These are phyloP conservation scores for Brachionus paranguensis DNA, from an alignment of 1,140 invertebrate species.

Conservation along the genomic window DNA sequence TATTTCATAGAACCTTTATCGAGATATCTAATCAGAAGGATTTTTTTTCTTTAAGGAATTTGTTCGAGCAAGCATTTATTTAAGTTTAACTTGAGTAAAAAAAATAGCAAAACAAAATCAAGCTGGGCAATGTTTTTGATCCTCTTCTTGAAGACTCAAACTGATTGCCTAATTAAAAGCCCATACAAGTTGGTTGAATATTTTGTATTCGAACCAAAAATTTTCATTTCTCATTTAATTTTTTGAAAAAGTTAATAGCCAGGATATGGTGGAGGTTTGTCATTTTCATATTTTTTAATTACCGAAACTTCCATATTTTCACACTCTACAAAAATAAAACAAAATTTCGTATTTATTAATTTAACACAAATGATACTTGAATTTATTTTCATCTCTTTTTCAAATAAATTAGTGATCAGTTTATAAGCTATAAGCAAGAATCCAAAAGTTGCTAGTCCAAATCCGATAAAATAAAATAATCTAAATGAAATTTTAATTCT, in stretches of 20 bases:
- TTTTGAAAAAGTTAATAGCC: neutral
- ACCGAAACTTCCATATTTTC: neutral
- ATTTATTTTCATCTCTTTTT: neutral
- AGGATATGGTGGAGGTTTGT: slow-evolving; percentile 8
- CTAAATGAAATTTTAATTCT: neutral
- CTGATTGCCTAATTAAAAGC: neutral
- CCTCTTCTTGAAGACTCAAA: neutral
- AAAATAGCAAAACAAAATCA: neutral
- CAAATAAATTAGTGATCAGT: neutral
- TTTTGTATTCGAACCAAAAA: neutral
- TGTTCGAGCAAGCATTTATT: neutral
- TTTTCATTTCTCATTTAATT: neutral
- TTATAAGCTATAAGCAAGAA: neutral
- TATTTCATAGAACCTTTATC: no score
- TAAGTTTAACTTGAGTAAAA: neutral
- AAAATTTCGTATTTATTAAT: neutral
- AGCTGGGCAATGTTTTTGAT: neutral
- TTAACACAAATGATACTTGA: neutral
- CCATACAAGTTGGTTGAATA: neutral
- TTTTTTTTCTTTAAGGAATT: neutral
- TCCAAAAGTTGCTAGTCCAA: neutral
- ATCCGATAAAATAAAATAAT: neutral
- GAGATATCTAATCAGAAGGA: no score
- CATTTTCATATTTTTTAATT: neutral
- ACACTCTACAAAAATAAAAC: neutral